Percentiles rank a stretch among this genome's conserved stretches.
Evolutionary conservation across 1,140 invertebrate species (phyloP).

Genomic region (Arctopsyche grandis): DNA sequence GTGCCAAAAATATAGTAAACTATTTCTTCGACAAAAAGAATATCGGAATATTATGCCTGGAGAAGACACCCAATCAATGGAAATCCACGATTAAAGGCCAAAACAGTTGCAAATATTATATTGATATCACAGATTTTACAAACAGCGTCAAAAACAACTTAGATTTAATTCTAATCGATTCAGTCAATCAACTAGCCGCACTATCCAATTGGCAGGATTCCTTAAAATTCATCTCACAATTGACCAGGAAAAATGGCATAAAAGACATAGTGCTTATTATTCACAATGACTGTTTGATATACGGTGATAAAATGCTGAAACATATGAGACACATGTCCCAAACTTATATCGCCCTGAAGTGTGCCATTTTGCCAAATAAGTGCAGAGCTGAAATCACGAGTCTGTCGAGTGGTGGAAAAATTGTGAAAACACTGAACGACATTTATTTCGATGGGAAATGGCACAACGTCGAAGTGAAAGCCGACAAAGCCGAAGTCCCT

Average conservation of each 20-base stretch:
- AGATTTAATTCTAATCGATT: conserved; percentile 60
- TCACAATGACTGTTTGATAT: conserved; percentile 65
- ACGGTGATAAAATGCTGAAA: conserved; percentile 59
- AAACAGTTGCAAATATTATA: conserved; percentile 13
- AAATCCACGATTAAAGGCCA: conserved; percentile 57
- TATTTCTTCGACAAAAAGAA: conserved; percentile 54
- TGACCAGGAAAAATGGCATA: conserved; percentile 56
- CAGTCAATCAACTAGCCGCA: conserved; percentile 62
- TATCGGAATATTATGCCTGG: conserved; percentile 59
- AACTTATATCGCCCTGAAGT: conserved; percentile 61
- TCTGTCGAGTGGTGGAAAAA: conserved; percentile 62
- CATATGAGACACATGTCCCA: conserved; percentile 65
- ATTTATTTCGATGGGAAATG: conserved; percentile 61
- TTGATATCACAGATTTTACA: neutral
- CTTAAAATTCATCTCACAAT: conserved; percentile 56
- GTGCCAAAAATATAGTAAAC: conserved; percentile 36
- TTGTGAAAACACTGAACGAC: conserved; percentile 64
- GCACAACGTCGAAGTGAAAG: conserved; percentile 60
- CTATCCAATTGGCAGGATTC: conserved; percentile 58
- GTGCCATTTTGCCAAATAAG: conserved; percentile 56
- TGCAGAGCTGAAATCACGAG: conserved; percentile 62
- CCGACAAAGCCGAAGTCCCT: conserved; percentile 58
- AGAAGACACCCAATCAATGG: conserved; percentile 60
- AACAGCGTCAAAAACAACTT: conserved; percentile 50
- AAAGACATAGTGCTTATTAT: conserved; percentile 64